Base-by-base conservation (phyloP, 2,113 vertebrate species). In the Myocastor coypus region DNA sequence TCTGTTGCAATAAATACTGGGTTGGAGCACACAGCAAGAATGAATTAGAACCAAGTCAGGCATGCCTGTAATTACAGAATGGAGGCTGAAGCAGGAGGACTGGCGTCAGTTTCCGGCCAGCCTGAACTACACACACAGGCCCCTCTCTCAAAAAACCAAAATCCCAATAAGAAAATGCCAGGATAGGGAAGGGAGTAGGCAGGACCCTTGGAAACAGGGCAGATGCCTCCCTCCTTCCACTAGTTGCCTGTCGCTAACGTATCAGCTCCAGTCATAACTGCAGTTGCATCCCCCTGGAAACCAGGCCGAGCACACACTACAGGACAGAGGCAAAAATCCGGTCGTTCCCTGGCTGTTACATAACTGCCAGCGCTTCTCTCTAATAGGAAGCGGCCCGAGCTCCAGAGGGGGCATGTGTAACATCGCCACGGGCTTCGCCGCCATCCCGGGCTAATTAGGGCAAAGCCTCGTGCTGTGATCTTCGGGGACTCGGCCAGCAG, bases 371-470 rank as follows among this genome's bases (percentile, higher is more conserved):
- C n/a, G 63, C 30, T 42, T 46, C 85, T 92, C 77, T 95, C 80
- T 22, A 57, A 83, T 42, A 73, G 86, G 69, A 75, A 82, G 68
- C 3, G 64, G 95, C 92, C 83, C 10, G 71, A 57, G 73, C 61
- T 64, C 89, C 71, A 40, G 59, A 86, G 59, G 40, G 84, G 77
- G 75, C 78, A 69, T 66, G 66, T 12, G 7, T 40, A 73, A 90
- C 80, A 30, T 24, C 14, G 80, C 63, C 81, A 22, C 52, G 11
- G 83, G 73, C 81, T 69, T 86, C 61, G 84, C 85, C 64, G 87
- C 71, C n/a, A 28, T 71, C 63, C 37, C 17, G 59, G 61, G 34
- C 80, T 97, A 96, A 96, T 77, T 75, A 86, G 94, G 93, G 80
- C 88, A 81, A 91, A 91, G 63, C 19, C 40, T 69, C 73, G 90